These are phyloP conservation scores for Ailuropoda melanoleuca DNA, from an alignment of 2,113 vertebrate genomes.

Conservation along the genomic window DNA sequence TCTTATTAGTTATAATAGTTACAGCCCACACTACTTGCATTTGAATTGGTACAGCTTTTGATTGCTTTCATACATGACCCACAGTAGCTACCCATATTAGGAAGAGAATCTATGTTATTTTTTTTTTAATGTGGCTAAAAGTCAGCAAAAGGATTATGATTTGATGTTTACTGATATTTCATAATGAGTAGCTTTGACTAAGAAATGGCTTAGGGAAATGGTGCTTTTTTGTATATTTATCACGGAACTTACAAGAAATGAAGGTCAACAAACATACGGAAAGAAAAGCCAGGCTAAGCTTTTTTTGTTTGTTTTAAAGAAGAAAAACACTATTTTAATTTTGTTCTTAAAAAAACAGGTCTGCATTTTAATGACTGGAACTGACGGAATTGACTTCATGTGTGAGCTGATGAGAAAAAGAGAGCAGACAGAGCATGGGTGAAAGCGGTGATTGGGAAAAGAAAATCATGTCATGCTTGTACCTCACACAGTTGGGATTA, in stretches of 20 bases:
- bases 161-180: constrained; percentile 45
- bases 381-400: neutral
- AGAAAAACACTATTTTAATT: constrained; percentile 25
- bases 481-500: neutral
- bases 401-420: neutral
- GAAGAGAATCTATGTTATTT: constrained; percentile 10
- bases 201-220: neutral
- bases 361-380: constrained; percentile 12
- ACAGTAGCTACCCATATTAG: neutral
- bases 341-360: neutral
- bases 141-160: constrained; percentile 15
- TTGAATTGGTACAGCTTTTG: constrained; percentile 53
- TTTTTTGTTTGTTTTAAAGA: neutral
- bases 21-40: neutral
- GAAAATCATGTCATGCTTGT: neutral
- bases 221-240: constrained; percentile 29
- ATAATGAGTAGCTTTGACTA: constrained; percentile 30
- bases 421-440: neutral
- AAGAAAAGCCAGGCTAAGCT: neutral
- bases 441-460: neutral
- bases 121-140: constrained; percentile 53
- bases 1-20: constrained; percentile 32
- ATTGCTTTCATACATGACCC: constrained; percentile 19
- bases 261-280: neutral
- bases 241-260: constrained; percentile 21